Evolutionary conservation across 2,888 invertebrate species (phyloP).

Genomic region (Tanaodytes sp.): DNA sequence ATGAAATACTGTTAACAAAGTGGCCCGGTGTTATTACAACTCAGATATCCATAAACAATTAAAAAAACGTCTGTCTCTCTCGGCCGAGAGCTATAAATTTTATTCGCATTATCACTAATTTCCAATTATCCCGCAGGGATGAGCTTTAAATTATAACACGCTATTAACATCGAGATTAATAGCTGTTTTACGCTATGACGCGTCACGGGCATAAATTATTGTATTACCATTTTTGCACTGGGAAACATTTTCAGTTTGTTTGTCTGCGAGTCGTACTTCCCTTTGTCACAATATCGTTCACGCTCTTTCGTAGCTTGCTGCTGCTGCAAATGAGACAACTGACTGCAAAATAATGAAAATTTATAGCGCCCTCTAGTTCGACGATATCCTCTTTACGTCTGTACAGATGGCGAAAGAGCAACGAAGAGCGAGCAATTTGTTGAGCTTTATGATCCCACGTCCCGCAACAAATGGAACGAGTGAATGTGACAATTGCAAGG

Average conservation of each 20-base stretch:
- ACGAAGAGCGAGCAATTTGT: too few species aligned
- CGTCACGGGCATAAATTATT: slow-evolving; percentile 19
- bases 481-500: too few species aligned
- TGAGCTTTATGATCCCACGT: too few species aligned
- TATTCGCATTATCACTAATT: slow-evolving; percentile 42
- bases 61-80: slow-evolving; percentile 13
- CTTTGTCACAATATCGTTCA: slow-evolving; percentile 41
- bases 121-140: slow-evolving; percentile 41
- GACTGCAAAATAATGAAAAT: slow-evolving; percentile 70
- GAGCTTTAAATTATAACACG: slow-evolving; percentile 36
- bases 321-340: slow-evolving; percentile 65
- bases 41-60: slow-evolving; percentile 37
- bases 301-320: slow-evolving; percentile 59
- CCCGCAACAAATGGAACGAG: too few species aligned
- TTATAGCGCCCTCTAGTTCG: slow-evolving; percentile 58
- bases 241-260: slow-evolving; percentile 1
- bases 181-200: slow-evolving; percentile 31
- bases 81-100: slow-evolving; percentile 31
- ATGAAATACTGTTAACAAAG: slow-evolving; percentile 37
- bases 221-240: slow-evolving; percentile 18
- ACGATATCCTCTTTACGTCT: slow-evolving; percentile 49
- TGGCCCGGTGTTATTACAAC: slow-evolving; percentile 33
- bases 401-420: slow-evolving; percentile 54
- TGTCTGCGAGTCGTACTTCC: slow-evolving; percentile 15
- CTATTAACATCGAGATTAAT: slow-evolving; percentile 45